phyloP scores from a whole-genome alignment of 2,797 vertebrate species.

The Danio tinwini region DNA sequence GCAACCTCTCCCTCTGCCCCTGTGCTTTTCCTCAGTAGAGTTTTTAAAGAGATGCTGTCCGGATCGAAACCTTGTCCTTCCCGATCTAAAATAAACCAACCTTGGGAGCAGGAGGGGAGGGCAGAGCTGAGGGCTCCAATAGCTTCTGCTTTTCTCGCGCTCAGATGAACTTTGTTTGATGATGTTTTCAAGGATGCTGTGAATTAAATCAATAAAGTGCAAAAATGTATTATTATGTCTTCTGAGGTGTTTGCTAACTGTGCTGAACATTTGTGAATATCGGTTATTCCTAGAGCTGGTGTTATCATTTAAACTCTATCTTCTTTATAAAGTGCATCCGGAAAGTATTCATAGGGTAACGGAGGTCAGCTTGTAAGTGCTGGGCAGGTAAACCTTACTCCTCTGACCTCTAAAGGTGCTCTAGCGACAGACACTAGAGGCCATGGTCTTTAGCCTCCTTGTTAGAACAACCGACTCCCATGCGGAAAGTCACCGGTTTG shows the following conservation, averaged over 20 bases:
- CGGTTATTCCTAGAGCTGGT: not conserved
- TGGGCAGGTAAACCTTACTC: no score
- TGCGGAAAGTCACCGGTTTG: no score
- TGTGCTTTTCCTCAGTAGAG: conserved; percentile 52
- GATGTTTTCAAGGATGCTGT: not conserved
- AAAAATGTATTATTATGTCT: not conserved
- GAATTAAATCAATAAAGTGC: not conserved
- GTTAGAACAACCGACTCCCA: no score
- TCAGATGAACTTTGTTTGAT: not conserved
- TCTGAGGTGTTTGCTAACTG: not conserved
- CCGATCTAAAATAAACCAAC: conserved; percentile 80
- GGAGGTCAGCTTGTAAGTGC: no score
- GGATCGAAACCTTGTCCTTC: conserved; percentile 80
- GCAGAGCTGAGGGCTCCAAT: conserved; percentile 55
- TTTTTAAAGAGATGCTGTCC: conserved; percentile 68
- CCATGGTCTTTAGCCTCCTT: no score
- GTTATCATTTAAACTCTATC: no score
- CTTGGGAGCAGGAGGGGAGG: conserved; percentile 72
- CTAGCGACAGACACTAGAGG: no score
- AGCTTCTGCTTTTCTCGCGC: conserved; percentile 19
- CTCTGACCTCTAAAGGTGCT: no score
- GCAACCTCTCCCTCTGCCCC: conserved; percentile 7
- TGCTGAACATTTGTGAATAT: not conserved
- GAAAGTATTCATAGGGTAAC: no score
- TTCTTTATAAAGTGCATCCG: no score